phyloP scores from a whole-genome alignment of 2,797 vertebrate species.

The Crenichthys baileyi region DNA sequence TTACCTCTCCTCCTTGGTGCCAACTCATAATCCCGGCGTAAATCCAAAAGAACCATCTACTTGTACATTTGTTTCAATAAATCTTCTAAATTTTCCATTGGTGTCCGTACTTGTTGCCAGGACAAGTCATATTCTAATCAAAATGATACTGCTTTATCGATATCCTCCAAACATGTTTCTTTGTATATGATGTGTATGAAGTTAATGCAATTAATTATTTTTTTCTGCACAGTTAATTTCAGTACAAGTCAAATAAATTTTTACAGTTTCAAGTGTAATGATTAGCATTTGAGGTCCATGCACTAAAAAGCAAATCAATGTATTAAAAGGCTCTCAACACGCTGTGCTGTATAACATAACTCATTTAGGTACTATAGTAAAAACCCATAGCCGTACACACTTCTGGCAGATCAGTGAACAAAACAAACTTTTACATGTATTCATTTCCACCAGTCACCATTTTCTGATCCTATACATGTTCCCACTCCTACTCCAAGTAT shows the following conservation, averaged over 20 bases:
- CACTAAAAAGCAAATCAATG: not conserved
- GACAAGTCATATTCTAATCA: not conserved
- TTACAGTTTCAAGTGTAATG: not conserved
- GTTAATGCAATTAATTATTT: not conserved
- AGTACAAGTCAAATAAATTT: not conserved
- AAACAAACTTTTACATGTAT: constrained; percentile 36
- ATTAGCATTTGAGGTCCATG: not conserved
- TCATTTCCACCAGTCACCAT: constrained; percentile 45
- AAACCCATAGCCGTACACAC: not conserved
- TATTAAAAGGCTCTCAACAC: not conserved
- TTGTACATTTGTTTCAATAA: not conserved
- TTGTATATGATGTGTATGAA: not conserved
- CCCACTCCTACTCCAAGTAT: constrained; percentile 51
- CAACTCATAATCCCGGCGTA: not conserved
- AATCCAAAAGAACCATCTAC: not conserved
- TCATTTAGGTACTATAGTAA: not conserved
- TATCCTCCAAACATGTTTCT: not conserved
- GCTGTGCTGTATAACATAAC: too few relatives aligned
- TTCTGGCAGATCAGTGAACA: constrained; percentile 17
- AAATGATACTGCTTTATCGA: not conserved
- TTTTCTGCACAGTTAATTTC: not conserved
- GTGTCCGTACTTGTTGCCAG: not conserved
- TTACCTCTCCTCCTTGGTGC: not conserved
- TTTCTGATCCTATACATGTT: constrained; percentile 27
- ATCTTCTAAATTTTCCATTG: not conserved